Base-by-base conservation (phyloP, 2,797 vertebrate species). In the Cyclura pinguis region DNA sequence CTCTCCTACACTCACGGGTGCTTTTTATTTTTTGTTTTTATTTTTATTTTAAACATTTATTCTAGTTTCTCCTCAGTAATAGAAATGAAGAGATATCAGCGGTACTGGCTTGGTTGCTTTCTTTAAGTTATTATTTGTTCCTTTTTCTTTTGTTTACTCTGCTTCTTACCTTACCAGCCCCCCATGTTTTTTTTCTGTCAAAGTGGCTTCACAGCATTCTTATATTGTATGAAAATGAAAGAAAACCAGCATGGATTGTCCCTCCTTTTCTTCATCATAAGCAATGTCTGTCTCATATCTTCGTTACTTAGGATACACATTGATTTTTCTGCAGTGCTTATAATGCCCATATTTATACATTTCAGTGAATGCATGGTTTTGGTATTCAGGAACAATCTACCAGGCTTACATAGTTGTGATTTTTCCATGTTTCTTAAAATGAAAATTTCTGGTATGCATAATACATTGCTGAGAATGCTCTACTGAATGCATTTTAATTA, bases 401-500 rank as follows among this genome's bases (percentile, higher is more conserved):
- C 12, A 55, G 59, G 47, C 38, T 89, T 78, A 78, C 16, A 55
- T 18, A 67, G 22, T 32, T 82, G 81, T 35, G 5, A 52, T 38
- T 69, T 69, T 55, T 27, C 57, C 81, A n/a, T 78, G 73, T 80
- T 85, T 69, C 7, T 85, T 89, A 78, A 69, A 85, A 78, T 47
- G 7, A 9, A 32, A 20, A 78, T 85, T 78, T 74, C 82, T 78
- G 32, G 35, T 72, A 76, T 73, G 13, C 16, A 22, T 50, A 73
- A 59, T 57, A n/a, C 47, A 77, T 77, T 84, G 62, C 47, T 90
- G 72, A 77, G 38, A 92, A 81, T 22, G 64, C 42, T 42, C 3
- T 89, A 59, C 81, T 64, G 84, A 92, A 90, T 80, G 83, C 27
- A 86, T 91, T 88, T 89, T 90, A 90, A 91, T 91, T 89, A 77